Conservation (phyloP, 2,888 invertebrate species). For the Ophion slaviceki region DNA sequence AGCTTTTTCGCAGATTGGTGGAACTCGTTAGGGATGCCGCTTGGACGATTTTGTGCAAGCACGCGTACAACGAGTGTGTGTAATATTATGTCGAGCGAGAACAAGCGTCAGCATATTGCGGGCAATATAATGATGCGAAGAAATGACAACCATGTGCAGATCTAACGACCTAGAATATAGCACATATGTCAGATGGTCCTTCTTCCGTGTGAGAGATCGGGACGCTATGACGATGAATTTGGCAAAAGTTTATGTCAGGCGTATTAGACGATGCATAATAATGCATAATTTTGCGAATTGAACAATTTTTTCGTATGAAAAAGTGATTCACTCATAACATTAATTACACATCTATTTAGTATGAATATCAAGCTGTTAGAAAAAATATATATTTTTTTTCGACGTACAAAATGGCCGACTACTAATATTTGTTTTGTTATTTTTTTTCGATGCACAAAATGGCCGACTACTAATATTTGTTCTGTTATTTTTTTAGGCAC, state of each 20-base stretch:
- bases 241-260: conserved; percentile 29
- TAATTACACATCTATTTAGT: no score
- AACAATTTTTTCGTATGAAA: no score
- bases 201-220: background rate
- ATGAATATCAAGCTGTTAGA: no score
- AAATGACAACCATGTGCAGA: conserved; percentile 62
- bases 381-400: no score
- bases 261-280: conserved; percentile 16
- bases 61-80: background rate
- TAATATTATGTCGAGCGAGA: conserved; percentile 43
- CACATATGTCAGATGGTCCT: conserved; percentile 18
- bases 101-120: conserved; percentile 57
- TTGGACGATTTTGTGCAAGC: background rate
- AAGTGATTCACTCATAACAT: no score
- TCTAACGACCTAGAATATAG: conserved; percentile 23
- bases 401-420: no score
- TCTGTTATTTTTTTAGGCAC: no score
- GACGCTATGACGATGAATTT: conserved; percentile 32
- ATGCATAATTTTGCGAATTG: conserved; percentile 34
- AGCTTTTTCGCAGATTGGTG: no score
- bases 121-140: conserved; percentile 56
- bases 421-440: no score
- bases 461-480: no score
- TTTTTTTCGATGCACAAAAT: no score
- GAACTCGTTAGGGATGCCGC: background rate